Percentiles rank a stretch among this genome's conserved stretches.
These are phyloP conservation scores for Chouioia cunea DNA, from an alignment of 2,888 invertebrate species.

Conservation along the genomic window DNA sequence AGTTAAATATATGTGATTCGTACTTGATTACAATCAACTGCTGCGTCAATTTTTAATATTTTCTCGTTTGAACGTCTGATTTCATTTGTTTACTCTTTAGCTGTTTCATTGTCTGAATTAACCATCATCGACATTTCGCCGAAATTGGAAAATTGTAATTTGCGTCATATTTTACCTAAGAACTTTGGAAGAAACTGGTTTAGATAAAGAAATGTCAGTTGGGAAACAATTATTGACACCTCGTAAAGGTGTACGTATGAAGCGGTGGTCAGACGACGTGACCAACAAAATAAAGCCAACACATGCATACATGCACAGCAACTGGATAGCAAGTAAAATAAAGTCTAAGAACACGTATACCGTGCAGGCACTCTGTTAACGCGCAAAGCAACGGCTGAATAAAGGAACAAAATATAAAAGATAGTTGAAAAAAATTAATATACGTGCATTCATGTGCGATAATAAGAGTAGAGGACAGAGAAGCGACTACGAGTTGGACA, in stretches of 20 bases:
- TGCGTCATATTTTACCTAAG: background rate
- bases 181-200: slow-evolving; percentile 4
- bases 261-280: background rate
- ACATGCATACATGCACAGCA: too few species aligned
- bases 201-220: slow-evolving; percentile 2
- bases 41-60: slow-evolving; percentile 35
- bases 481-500: background rate
- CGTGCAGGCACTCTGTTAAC: too few species aligned
- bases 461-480: too few species aligned
- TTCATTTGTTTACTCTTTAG: background rate
- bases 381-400: too few species aligned
- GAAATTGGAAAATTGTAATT: background rate
- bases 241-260: slow-evolving; percentile 5
- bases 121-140: slow-evolving; percentile 19
- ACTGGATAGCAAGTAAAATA: too few species aligned
- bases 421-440: too few species aligned
- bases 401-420: too few species aligned
- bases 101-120: background rate
- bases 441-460: too few species aligned
- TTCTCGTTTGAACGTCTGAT: slow-evolving; percentile 26
- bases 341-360: too few species aligned
- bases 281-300: background rate
- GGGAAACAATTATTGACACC: background rate
- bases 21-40: too few species aligned
- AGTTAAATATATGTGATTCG: too few species aligned